Percentiles rank a stretch among this genome's conserved stretches.
Conservation (phyloP, 2,797 vertebrate genomes). For the Acropternis orthonyx region DNA sequence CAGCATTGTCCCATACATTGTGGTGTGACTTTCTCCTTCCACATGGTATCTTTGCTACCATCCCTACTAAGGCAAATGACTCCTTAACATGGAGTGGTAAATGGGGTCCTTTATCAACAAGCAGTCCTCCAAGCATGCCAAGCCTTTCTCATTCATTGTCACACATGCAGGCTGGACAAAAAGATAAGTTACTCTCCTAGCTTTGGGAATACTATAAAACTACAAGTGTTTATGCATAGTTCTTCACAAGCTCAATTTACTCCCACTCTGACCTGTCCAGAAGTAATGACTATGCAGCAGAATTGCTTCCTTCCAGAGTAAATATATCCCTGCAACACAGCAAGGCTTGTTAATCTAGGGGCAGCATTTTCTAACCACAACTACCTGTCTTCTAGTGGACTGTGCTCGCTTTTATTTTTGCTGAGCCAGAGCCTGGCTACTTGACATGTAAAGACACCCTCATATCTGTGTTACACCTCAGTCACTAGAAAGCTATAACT, state of each 20-base stretch:
- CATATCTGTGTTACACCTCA: not conserved
- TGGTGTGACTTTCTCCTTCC: constrained; percentile 1
- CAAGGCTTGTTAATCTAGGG: not conserved
- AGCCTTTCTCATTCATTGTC: not conserved
- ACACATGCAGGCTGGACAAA: not conserved
- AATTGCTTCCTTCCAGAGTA: not conserved
- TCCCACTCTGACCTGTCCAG: not conserved
- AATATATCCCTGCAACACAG: not conserved
- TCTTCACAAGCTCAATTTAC: not conserved
- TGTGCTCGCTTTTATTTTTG: not conserved
- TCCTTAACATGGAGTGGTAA: not conserved
- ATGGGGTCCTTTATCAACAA: not conserved
- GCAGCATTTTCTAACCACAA: not conserved
- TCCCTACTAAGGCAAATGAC: not conserved
- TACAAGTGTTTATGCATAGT: not conserved
- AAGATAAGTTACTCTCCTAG: not conserved
- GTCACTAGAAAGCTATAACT: not conserved
- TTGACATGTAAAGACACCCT: not conserved
- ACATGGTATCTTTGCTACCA: not conserved
- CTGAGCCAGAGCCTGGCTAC: not conserved
- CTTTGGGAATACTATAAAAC: not conserved
- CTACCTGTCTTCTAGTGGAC: not conserved
- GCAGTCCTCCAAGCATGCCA: not conserved
- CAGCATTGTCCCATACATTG: not conserved
- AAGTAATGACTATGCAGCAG: not conserved